Evolutionary conservation across 2,113 vertebrate genomes (phyloP).

Genomic region (Actenoides hombroni): DNA sequence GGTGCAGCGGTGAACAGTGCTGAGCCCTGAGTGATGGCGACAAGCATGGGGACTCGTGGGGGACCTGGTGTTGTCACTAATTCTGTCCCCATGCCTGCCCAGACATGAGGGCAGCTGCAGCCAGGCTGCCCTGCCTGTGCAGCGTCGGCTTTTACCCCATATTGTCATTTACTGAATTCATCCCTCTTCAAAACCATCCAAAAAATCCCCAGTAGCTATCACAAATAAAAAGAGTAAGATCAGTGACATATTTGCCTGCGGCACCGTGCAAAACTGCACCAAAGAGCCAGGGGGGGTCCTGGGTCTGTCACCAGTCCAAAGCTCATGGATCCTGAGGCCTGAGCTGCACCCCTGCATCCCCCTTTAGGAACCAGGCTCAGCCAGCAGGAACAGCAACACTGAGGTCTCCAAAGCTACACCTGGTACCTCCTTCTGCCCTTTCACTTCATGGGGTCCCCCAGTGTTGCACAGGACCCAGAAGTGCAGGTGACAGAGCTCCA

Average conservation of each 20-base stretch:
- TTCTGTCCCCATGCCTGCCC: neutral
- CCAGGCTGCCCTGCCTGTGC: neutral
- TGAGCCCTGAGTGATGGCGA: neutral
- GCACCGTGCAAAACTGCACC: neutral
- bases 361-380: neutral
- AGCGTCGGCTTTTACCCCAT: neutral
- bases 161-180: neutral
- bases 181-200: neutral
- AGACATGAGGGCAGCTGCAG: neutral
- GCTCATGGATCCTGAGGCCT: neutral
- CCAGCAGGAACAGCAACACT: fast-evolving
- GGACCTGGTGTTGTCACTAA: neutral
- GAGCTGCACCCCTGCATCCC: fast-evolving
- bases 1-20: fast-evolving
- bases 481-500: neutral
- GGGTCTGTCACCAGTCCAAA: neutral
- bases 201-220: no score
- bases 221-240: neutral
- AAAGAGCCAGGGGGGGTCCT: neutral
- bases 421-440: neutral
- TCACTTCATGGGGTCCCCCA: neutral
- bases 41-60: fast-evolving
- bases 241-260: fast-evolving
- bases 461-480: fast-evolving
- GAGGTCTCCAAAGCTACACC: neutral